These are phyloP conservation scores for Oithona nana DNA, from an alignment of 2,888 invertebrate species.

Conservation along the genomic window DNA sequence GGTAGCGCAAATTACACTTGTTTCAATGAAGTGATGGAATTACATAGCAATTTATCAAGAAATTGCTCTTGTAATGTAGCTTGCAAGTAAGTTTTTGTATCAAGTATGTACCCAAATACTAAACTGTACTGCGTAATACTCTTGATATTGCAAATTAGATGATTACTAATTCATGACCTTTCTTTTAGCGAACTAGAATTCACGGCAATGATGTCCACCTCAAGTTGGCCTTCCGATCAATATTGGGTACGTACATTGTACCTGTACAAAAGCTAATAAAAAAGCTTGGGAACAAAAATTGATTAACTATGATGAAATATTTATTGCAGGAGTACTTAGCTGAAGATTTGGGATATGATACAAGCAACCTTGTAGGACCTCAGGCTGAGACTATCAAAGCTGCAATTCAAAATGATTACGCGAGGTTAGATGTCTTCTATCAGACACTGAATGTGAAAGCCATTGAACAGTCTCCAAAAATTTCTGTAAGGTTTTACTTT, in stretches of 20 bases:
- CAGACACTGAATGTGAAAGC: neutral
- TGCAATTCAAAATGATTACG: constrained; percentile 5
- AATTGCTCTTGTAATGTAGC: neutral
- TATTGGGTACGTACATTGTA: neutral
- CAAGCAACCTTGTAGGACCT: no score
- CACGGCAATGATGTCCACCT: neutral
- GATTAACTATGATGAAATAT: no score
- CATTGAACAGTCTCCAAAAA: no score
- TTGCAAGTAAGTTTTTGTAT: no score
- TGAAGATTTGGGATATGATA: no score
- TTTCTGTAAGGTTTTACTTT: no score
- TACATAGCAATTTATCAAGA: neutral
- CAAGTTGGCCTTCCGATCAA: neutral
- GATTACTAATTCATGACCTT: no score
- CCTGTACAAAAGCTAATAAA: neutral
- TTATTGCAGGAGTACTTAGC: no score
- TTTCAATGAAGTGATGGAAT: neutral
- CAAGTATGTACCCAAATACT: no score
- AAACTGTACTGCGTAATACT: no score
- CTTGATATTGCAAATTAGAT: no score
- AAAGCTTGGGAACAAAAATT: neutral
- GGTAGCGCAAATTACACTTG: neutral
- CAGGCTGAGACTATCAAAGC: no score
- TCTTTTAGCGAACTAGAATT: neutral
- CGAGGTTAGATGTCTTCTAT: neutral